A percentile compares a stretch with the other conserved stretches of the same genome.
Conservation (phyloP, 2,888 invertebrate genomes). For the Pristionchus japonicus region DNA sequence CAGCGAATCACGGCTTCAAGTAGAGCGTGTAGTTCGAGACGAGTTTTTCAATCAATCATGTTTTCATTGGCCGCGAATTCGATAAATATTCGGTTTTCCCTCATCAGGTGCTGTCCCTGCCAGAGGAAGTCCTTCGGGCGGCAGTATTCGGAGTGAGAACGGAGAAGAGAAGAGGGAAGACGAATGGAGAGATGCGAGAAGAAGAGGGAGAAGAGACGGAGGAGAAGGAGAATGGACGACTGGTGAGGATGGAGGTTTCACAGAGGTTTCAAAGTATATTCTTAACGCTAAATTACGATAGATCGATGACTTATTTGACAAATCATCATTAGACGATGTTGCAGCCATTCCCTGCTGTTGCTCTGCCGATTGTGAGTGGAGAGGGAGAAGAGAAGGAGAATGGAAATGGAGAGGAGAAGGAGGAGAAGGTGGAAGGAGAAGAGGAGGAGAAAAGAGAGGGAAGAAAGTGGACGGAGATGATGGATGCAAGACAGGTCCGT, state of each 20-base stretch:
- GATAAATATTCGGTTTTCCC: not conserved
- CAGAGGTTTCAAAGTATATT: too few relatives aligned
- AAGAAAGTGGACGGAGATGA: not conserved
- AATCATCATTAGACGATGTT: too few relatives aligned
- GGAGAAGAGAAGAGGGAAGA: not conserved
- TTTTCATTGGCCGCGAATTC: too few relatives aligned
- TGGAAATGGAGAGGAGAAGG: not conserved
- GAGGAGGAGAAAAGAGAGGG: slow-evolving; percentile 10
- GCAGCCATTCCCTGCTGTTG: not conserved
- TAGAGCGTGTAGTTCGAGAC: not conserved
- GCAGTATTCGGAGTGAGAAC: slow-evolving; percentile 32
- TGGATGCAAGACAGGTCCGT: not conserved
- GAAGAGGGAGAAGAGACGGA: not conserved
- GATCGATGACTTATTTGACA: too few relatives aligned
- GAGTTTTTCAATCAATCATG: too few relatives aligned
- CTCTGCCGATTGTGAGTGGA: not conserved
- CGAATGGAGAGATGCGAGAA: slow-evolving; percentile 10
- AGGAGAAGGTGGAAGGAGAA: not conserved
- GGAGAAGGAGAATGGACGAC: slow-evolving; percentile 28
- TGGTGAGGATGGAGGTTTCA: too few relatives aligned
- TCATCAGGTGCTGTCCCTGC: slow-evolving; percentile 11
- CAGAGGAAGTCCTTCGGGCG: slow-evolving; percentile 9
- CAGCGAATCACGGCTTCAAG: not conserved
- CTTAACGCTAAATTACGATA: too few relatives aligned
- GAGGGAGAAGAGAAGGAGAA: not conserved